A percentile compares a stretch with the other conserved stretches of the same genome.
phyloP scores from a whole-genome alignment of 2,888 invertebrate species.

The Vandiemenella viatica region DNA sequence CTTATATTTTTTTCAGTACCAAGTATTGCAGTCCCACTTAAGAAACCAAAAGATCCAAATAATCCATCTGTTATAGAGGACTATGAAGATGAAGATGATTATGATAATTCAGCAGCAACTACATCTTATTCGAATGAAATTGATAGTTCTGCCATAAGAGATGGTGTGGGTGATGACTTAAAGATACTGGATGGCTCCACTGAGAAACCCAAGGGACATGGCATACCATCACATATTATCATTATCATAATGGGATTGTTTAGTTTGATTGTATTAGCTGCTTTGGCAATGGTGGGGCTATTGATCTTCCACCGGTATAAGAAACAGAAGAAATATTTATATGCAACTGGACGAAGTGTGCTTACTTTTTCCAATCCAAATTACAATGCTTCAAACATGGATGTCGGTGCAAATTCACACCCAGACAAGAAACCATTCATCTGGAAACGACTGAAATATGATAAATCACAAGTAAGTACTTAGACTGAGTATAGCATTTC shows the following conservation, averaged over 20 bases:
- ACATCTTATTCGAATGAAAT: not conserved
- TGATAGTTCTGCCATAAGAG: not conserved
- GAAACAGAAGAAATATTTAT: slow-evolving; percentile 35
- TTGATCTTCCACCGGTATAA: slow-evolving; percentile 32
- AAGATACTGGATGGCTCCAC: not conserved
- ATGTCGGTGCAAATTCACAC: slow-evolving; percentile 27
- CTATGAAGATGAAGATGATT: slow-evolving; percentile 2
- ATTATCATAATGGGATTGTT: slow-evolving; percentile 6
- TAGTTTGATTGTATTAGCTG: slow-evolving; percentile 6
- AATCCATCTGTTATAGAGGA: slow-evolving; percentile 6
- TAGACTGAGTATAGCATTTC: not conserved
- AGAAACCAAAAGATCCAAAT: slow-evolving; percentile 2
- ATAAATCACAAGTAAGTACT: slow-evolving; percentile 49
- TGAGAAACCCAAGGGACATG: not conserved
- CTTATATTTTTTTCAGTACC: slow-evolving; percentile 21
- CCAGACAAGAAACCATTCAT: slow-evolving; percentile 42
- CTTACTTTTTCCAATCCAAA: slow-evolving; percentile 83
- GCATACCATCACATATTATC: slow-evolving; percentile 8
- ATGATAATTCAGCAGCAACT: not conserved
- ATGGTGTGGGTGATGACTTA: not conserved
- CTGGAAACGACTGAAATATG: slow-evolving; percentile 65
- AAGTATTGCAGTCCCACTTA: slow-evolving; percentile 22
- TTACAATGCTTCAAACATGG: slow-evolving; percentile 46
- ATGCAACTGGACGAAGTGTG: slow-evolving; percentile 46
- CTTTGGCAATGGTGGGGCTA: slow-evolving; percentile 18